Evolutionary conservation across 2,113 vertebrate species (phyloP), one percentile per base, ranked within the genome.

Genomic region (Macquaria australasica): DNA sequence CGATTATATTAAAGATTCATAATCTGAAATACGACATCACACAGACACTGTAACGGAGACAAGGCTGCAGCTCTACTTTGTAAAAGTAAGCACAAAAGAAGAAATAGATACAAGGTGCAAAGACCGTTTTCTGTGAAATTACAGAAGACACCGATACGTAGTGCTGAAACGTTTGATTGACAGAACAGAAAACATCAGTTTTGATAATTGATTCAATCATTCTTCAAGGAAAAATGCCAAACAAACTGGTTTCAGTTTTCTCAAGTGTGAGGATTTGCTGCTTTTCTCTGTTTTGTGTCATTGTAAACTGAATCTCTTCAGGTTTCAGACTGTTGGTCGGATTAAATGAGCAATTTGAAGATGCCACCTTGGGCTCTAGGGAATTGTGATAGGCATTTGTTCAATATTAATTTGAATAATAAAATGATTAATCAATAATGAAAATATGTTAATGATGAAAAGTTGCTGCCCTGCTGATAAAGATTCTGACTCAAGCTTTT

Each of bases 1-100:
- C 0, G 1, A 64, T 68, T 48, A 62, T n/a, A 58, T 59, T 41
- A 70, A 84, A 82, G n/a, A 85, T 68, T 73, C 50, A 82, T 64
- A 25, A n/a, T 43, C 37, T 48, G 20, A 45, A 67, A 67, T 15
- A 14, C 12, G 10, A 21, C 64, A 58, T 63, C 25, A 60, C 34
- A 59, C 37, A 60, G 50, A 75, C 37, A 74, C 1, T 34, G 3
- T 64, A 55, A n/a, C 7, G 0, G 48, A 43, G 70, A 20, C 20
- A 43, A 58, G 18, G 28, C 60, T 16, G 66, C n/a, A 45, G 66
- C 37, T 50, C 8, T 31, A 31, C 48, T 51, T 25, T 53, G 45
- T 55, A 37, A 72, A 15, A 56, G 8, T 50, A 31, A 48, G 41
- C 6, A 60, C 72, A 34, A 67, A 0, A 8, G 20, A 37, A 62